Evolutionary conservation across 2,113 vertebrate genomes (phyloP).

Genomic region (Ammodytes marinus): DNA sequence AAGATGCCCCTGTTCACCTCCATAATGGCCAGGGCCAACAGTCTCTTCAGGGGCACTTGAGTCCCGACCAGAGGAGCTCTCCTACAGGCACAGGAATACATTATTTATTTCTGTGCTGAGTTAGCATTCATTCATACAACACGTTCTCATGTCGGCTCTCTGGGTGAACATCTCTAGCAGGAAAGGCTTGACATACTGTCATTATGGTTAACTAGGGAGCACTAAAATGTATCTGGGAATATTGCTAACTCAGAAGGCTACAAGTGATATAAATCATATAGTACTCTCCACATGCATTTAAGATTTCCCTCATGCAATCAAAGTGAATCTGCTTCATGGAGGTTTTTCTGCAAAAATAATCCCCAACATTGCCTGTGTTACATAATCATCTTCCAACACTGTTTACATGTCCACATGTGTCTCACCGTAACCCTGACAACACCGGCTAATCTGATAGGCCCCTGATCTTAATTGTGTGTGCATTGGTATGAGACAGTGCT

Average conservation of each 20-base stretch:
- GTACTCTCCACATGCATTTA: slow-evolving; percentile 14
- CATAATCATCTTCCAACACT: slow-evolving; percentile 44
- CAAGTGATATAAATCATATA: slow-evolving; percentile 14
- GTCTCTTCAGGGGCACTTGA: slow-evolving; percentile 68
- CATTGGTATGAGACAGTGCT: slow-evolving; percentile 41
- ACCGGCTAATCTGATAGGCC: slow-evolving; percentile 68
- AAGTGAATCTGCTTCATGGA: slow-evolving; percentile 27
- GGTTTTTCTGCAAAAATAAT: slow-evolving; percentile 48
- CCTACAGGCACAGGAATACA: slow-evolving; percentile 44
- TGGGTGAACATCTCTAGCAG: slow-evolving; percentile 45
- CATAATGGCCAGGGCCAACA: slow-evolving; percentile 63
- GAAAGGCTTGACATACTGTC: slow-evolving; percentile 46
- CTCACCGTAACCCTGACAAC: slow-evolving; percentile 54
- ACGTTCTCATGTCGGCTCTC: slow-evolving; percentile 44
- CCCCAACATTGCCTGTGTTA: slow-evolving; percentile 44
- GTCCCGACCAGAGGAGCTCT: slow-evolving; percentile 58
- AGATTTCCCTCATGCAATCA: slow-evolving; percentile 40
- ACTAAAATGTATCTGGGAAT: slow-evolving; percentile 36
- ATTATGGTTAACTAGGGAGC: slow-evolving; percentile 39
- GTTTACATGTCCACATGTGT: slow-evolving; percentile 75
- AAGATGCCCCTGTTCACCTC: slow-evolving; percentile 28
- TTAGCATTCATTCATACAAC: slow-evolving; percentile 61
- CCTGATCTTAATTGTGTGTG: slow-evolving; percentile 56
- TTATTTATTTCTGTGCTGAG: slow-evolving; percentile 65
- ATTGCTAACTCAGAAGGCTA: slow-evolving; percentile 16